A percentile compares a stretch with the other conserved stretches of the same genome.
phyloP scores from a whole-genome alignment of 2,888 invertebrate genomes.

The Xestia sexstrigata region DNA sequence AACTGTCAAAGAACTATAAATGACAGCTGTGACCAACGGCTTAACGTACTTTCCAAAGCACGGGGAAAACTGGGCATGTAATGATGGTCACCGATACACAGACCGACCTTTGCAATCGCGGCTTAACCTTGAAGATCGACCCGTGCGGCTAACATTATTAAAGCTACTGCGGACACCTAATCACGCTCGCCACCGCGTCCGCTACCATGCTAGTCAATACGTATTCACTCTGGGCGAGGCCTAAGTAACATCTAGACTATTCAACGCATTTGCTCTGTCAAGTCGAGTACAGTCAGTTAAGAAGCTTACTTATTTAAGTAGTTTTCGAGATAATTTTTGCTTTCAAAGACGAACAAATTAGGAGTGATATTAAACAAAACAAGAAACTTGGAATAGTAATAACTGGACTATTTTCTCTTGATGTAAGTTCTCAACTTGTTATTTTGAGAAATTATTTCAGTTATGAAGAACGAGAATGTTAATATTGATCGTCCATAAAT shows the following conservation, averaged over 20 bases:
- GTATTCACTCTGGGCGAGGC: neutral
- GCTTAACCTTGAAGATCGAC: too few species aligned
- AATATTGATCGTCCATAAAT: neutral
- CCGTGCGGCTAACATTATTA: too few species aligned
- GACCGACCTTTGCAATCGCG: too few species aligned
- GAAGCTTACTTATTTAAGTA: conserved; percentile 32
- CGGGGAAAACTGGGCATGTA: too few species aligned
- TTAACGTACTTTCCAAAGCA: too few species aligned
- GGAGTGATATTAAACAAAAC: conserved; percentile 33
- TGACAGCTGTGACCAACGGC: too few species aligned
- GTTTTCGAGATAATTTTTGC: conserved; percentile 39
- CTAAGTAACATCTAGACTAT: conserved; percentile 1
- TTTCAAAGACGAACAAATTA: conserved; percentile 44
- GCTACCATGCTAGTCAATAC: neutral
- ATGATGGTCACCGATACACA: too few species aligned
- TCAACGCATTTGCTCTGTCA: conserved; percentile 33
- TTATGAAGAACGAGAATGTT: neutral
- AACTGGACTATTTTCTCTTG: conserved; percentile 41
- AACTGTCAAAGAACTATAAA: too few species aligned
- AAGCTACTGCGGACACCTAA: neutral
- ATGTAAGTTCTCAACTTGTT: conserved; percentile 8
- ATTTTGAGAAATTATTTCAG: conserved; percentile 17
- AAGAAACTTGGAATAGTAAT: conserved; percentile 25
- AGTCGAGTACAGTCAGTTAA: conserved; percentile 23
- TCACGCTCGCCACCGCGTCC: neutral